Evolutionary conservation across 2,888 invertebrate species (phyloP).

Genomic region (Troides oblongomaculatus): DNA sequence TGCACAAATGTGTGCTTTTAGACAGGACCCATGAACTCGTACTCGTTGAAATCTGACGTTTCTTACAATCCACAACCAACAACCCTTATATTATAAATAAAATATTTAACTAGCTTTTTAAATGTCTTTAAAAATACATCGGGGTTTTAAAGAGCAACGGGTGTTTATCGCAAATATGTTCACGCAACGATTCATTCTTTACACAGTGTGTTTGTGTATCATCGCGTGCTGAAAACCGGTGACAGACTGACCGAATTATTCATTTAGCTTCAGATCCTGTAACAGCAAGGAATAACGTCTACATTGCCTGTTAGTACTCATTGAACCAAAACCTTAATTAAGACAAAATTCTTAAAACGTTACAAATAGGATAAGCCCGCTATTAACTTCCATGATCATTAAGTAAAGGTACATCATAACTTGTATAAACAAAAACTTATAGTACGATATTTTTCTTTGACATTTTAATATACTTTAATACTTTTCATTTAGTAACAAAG

Average conservation of each 20-base stretch:
- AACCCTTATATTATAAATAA: too few species aligned
- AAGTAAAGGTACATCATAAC: too few species aligned
- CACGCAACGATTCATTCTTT: constrained; percentile 45
- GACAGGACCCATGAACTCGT: constrained; percentile 1
- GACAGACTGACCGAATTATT: constrained; percentile 46
- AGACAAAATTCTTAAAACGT: background rate
- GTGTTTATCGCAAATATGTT: constrained; percentile 42
- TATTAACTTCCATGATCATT: too few species aligned
- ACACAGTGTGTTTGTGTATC: constrained; percentile 41
- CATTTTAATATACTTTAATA: too few species aligned
- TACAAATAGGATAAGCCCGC: background rate
- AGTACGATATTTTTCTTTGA: too few species aligned
- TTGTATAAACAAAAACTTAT: too few species aligned
- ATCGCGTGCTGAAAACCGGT: constrained; percentile 37
- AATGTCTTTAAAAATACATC: constrained; percentile 6
- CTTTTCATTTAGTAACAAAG: too few species aligned
- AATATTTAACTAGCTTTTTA: background rate
- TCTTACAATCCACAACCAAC: too few species aligned
- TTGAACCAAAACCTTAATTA: too few species aligned
- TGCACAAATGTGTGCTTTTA: constrained; percentile 42
- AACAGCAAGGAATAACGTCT: background rate
- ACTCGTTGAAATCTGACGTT: too few species aligned
- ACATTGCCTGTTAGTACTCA: too few species aligned
- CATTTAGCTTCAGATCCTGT: constrained; percentile 34
- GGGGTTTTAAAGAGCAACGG: constrained; percentile 1